Evolutionary conservation across 1,140 invertebrate genomes (phyloP), one percentile per base, ranked within the genome.

Genomic region (Drosophila serrata): DNA sequence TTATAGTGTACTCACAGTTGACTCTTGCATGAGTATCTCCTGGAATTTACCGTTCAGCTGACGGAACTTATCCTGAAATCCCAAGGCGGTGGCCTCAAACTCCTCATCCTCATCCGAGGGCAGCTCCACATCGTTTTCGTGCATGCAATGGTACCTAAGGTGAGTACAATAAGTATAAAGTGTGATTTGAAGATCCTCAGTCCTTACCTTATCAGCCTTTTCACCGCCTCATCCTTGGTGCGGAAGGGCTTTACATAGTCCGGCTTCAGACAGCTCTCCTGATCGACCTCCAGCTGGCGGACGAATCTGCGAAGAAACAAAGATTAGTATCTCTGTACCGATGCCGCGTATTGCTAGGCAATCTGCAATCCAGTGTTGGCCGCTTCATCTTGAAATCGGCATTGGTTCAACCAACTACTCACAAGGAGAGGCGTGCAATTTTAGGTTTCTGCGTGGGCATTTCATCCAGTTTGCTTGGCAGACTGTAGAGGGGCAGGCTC

Each of bases 41-140:
- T 95, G 95, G 91, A 97, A 98, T 93, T 97, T 98, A 80, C 96
- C 95, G 73, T 95, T 95, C 94, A 98, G 95, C 46, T 94, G 93
- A 15, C 94, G 94, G 85, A 96, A 97, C 93, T 97, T 97, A 61
- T 95, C 95, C 13, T 97, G 93, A 53, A 97, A 94, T 86, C 95
- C 95, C 82, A 95, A 93, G 1, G 97, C 95, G 8, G 96, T 95
- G 73, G 95, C 93, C 78, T 96, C 96, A 92, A 97, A 97, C 75
- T 95, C 94, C 86, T 97, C 96, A 62, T 96, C 96, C 78, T 97
- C 96, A 45, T 95, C 93, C 43, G 96, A 93, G 86, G 96, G 95
- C 75, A 95, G 94, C 45, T 95, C 93, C 67, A 94, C 95, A 45
- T 95, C 94, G 58, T 95, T 94, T 70, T 97, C 95, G 85, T 96